Conservation (phyloP, 2,888 invertebrate species). For the Rhaphigaster nebulosa region DNA sequence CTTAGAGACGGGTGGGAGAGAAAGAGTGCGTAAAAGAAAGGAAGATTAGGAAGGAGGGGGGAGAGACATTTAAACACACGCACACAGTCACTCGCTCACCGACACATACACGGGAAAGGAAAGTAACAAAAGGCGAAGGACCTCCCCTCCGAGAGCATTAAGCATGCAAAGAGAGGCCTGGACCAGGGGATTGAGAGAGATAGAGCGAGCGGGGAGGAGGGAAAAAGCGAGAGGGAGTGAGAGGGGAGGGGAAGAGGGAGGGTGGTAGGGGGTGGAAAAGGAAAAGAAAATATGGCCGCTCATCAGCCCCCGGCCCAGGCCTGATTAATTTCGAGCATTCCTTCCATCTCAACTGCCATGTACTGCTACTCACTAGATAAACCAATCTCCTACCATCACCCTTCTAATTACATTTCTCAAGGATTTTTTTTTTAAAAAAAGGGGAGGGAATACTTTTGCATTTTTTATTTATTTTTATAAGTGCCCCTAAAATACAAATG, state of each 20-base stretch:
- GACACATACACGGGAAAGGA: slow-evolving; percentile 7
- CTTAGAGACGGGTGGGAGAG: slow-evolving; percentile 55
- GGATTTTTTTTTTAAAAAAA: not conserved
- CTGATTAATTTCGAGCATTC: slow-evolving; percentile 54
- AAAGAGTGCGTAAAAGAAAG: slow-evolving; percentile 43
- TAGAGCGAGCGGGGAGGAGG: slow-evolving; percentile 35
- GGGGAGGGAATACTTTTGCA: not conserved
- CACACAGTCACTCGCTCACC: slow-evolving; percentile 44
- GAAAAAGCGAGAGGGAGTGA: slow-evolving; percentile 8
- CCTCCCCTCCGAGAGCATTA: slow-evolving; percentile 51
- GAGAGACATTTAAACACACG: slow-evolving; percentile 56
- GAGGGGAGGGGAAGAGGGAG: not conserved
- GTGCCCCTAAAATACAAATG: not conserved
- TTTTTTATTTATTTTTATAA: slow-evolving; percentile 19
- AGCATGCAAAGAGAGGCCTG: slow-evolving; percentile 58
- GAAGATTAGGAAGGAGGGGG: slow-evolving; percentile 53
- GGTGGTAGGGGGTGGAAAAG: slow-evolving; percentile 60
- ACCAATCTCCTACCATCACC: slow-evolving; percentile 32
- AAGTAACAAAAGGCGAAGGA: slow-evolving; percentile 51
- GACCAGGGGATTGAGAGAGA: slow-evolving; percentile 42
- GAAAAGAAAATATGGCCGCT: slow-evolving; percentile 66
- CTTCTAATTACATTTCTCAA: slow-evolving; percentile 16
- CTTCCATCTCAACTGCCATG: slow-evolving; percentile 25
- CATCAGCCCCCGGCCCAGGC: slow-evolving; percentile 64
- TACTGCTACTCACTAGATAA: slow-evolving; percentile 43